A percentile compares a stretch with the other conserved stretches of the same genome.
These are phyloP conservation scores for Cheilosia impressa DNA, from an alignment of 2,888 invertebrate species.

Conservation along the genomic window DNA sequence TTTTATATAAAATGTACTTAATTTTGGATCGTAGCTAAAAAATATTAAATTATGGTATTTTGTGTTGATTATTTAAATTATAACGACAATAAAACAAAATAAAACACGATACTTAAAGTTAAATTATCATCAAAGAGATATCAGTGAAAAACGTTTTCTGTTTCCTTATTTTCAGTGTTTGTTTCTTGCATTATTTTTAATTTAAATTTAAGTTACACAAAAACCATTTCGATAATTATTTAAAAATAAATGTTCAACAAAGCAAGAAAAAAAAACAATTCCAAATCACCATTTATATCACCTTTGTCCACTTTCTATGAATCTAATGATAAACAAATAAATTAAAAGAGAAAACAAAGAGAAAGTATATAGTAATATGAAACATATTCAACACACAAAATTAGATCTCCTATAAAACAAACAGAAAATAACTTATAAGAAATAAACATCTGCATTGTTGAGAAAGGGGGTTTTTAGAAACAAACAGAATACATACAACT, in stretches of 20 bases:
- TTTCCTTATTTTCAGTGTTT: neutral
- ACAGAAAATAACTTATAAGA: constrained; percentile 27
- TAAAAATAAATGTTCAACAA: constrained; percentile 42
- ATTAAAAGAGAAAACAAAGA: neutral
- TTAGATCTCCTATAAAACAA: constrained; percentile 43
- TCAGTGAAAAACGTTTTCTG: too few relatives aligned
- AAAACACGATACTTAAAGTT: constrained; percentile 4
- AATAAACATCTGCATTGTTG: constrained; percentile 29
- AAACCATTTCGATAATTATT: constrained; percentile 13
- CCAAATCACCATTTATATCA: constrained; percentile 59
- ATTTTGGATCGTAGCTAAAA: constrained; percentile 34
- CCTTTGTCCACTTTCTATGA: constrained; percentile 63
- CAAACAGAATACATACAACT: constrained; percentile 37
- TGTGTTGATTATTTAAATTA: constrained; percentile 38
- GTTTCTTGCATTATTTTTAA: neutral
- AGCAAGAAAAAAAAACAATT: constrained; percentile 36
- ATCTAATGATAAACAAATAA: constrained; percentile 22
- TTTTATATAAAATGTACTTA: constrained; percentile 61
- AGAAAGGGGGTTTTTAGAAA: constrained; percentile 44
- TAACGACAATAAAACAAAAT: constrained; percentile 61
- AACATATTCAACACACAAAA: constrained; percentile 54
- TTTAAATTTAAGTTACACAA: constrained; percentile 1
- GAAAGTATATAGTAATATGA: constrained; percentile 13
- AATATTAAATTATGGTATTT: neutral
- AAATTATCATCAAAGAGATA: constrained; percentile 10